phyloP scores from a whole-genome alignment of 2,113 vertebrate genomes.

The Stictonetta naevosa region DNA sequence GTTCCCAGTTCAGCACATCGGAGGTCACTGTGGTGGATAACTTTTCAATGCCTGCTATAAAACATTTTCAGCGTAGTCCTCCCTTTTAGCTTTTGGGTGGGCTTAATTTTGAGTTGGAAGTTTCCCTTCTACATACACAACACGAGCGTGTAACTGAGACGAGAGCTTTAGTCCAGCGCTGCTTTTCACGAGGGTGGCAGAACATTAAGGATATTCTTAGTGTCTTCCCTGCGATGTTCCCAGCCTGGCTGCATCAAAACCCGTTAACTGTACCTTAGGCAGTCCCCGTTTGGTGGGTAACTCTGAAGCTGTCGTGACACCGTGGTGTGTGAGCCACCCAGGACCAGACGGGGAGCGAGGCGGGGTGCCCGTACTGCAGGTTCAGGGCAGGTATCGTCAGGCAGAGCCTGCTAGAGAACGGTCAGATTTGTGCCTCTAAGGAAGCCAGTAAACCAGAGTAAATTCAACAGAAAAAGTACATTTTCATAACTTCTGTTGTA shows the following conservation, averaged over 20 bases:
- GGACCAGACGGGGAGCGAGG: background rate
- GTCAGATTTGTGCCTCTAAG: background rate
- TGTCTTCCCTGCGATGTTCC: background rate
- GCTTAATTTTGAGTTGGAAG: background rate
- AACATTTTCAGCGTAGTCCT: background rate
- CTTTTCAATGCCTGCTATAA: background rate
- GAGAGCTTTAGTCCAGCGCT: background rate
- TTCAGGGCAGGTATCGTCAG: rapidly evolving
- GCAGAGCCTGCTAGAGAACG: background rate
- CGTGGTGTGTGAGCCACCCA: background rate
- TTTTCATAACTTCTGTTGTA: background rate
- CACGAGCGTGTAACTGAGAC: background rate
- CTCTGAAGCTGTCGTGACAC: rapidly evolving
- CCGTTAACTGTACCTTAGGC: rapidly evolving
- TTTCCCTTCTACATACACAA: background rate
- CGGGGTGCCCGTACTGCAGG: background rate
- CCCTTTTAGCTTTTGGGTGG: background rate
- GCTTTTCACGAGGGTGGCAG: background rate
- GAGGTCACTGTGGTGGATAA: rapidly evolving
- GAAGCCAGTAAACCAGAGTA: background rate
- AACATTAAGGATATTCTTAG: rapidly evolving
- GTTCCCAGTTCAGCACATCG: background rate
- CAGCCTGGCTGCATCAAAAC: rapidly evolving
- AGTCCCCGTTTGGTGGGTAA: rapidly evolving
- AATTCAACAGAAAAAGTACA: rapidly evolving